Base-by-base conservation (phyloP, 2,797 vertebrate species). In the Cebuella pygmaea region DNA sequence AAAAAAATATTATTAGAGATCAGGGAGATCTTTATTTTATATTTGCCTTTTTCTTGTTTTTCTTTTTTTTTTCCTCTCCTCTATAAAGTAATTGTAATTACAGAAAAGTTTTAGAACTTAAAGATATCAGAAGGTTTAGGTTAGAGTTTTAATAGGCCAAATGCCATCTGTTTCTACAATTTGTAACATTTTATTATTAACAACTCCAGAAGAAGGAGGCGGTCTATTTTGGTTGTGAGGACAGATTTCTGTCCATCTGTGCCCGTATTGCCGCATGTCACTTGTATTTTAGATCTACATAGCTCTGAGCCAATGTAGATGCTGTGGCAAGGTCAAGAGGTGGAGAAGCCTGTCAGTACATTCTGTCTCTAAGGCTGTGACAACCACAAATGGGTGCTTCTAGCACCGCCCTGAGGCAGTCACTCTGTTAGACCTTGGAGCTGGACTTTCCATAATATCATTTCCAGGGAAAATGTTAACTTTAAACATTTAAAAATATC, bases 221-320 rank as follows among this genome's bases (percentile, higher is more conserved):
- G 48, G 97, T 97, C 97, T 98, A 98, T 99, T 99, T 99, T 97
- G 84, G 98, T 96, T 97, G 97, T 95, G 95, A 98, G 98, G 99
- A 98, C 99, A 99, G 99, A 99, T 99, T 99, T 99, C 98, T 98
- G 98, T 99, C 99, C 99, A 99, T 99, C 99, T 99, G 99, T 99
- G 98, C 99, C 97, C 95, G 94, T 93, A 96, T 98, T 98, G 98
- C 98, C 97, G 97, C 96, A 96, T 98, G 98, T 99, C 99, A 97
- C 98, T 98, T 99, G 98, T 98, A 97, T 98, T 99, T 99, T 98
- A 97, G 97, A 97, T 99, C 98, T 98, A 90, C 96, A 93, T 98
- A 97, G 98, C 99, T 99, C 98, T 96, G 97, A 99, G 99, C 98
- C 98, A 98, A 90, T 97, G 98, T 93, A 93, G 98, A 98, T 98